Conservation (phyloP, 2,113 vertebrate species). For the Vulpes lagopus region DNA sequence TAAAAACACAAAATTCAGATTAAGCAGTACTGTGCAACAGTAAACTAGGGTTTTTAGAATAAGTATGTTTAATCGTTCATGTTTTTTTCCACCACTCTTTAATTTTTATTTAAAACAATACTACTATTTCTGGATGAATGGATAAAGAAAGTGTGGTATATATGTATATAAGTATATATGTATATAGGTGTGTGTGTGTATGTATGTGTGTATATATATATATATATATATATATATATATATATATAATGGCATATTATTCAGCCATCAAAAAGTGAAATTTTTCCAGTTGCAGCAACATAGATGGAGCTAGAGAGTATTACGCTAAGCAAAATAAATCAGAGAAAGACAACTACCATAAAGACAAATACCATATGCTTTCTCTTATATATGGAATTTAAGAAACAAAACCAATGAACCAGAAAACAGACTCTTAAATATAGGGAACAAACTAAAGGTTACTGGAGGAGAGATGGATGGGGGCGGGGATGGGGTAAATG, state of each 20-base stretch:
- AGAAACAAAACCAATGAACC: background rate
- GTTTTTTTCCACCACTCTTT: background rate
- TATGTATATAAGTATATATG: too few relatives aligned
- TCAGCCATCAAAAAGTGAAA: background rate
- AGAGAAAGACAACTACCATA: background rate
- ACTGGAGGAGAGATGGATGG: background rate
- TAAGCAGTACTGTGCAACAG: background rate
- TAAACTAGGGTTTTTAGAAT: background rate
- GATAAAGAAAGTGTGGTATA: background rate
- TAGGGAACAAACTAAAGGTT: background rate
- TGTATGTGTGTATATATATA: background rate
- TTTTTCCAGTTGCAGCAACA: background rate
- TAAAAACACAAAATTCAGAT: slow-evolving; percentile 25
- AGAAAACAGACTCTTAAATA: background rate
- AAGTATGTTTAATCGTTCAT: background rate
- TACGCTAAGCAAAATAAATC: background rate
- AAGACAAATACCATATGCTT: background rate
- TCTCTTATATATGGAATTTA: background rate
- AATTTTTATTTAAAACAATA: slow-evolving; percentile 43
- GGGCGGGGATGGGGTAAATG: background rate
- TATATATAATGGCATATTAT: background rate
- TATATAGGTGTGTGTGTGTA: too few relatives aligned
- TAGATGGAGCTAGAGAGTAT: background rate
- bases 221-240: background rate
- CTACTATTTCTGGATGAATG: background rate